Evolutionary conservation across 2,113 vertebrate genomes (phyloP), one percentile per base, ranked within the genome.

Genomic region (Ciconia maguari): DNA sequence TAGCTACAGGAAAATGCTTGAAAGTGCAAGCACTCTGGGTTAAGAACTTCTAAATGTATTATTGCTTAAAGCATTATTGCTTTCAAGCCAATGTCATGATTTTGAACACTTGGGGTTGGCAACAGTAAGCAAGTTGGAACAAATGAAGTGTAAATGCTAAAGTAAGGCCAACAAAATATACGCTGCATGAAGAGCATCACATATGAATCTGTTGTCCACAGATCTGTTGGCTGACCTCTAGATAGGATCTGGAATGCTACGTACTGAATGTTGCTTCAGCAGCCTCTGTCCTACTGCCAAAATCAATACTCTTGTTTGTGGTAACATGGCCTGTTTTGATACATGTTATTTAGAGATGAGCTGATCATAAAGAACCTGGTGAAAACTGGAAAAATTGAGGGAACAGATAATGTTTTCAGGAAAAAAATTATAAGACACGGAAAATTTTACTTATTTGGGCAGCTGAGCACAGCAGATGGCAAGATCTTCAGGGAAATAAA

Each of bases 401-500:
- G 60, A 62, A 44, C 18, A 93, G 70, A 95, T 34, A 93, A 65
- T 84, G 60, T 90, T 89, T 96, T 87, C 87, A 78, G 93, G 84
- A 68, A 79, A 95, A 91, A 97, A 96, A 69, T 8, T n/a, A 6
- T 21, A 85, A 95, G 79, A 95, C 80, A 52, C 84, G 66, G 94
- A 96, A 97, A 96, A 42, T 74, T 88, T 94, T 97, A 90, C 93
- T 96, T 97, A 94, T 93, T 87, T 83, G 60, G 61, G 68, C 83
- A 95, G 91, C 91, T 94, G 95, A 98, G 90, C 94, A 75, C 69
- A 95, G 82, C 94, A 96, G 96, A 96, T 96, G 97, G 96, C 91
- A 83, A 91, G 70, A 97, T 96, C 94, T 94, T 97, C 74, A 48
- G 94, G 96, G 97, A 97, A 97, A 96, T 94, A 97, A 98, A 96